Conservation (phyloP, 2,113 vertebrate species). For the Prolemur simus region DNA sequence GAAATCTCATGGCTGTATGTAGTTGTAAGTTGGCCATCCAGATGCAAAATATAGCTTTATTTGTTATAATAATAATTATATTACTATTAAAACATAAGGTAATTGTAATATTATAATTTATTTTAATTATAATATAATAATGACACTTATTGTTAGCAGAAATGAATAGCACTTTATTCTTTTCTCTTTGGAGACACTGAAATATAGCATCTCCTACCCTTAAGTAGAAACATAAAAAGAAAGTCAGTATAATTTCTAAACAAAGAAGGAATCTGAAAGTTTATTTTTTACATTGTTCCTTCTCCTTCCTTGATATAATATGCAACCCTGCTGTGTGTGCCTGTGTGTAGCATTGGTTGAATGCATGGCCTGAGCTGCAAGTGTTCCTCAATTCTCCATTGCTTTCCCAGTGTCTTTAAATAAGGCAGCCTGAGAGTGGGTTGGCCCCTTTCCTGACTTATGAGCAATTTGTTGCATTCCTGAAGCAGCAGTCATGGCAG, state of each 20-base stretch:
- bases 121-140: slow-evolving; percentile 49
- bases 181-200: slow-evolving; percentile 35
- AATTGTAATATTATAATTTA: background rate
- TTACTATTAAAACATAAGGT: slow-evolving; percentile 32
- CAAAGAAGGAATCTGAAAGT: slow-evolving; percentile 4
- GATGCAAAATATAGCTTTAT: background rate
- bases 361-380: background rate
- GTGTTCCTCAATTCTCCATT: background rate
- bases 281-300: background rate
- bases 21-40: background rate
- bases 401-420: background rate
- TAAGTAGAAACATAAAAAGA: background rate
- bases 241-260: slow-evolving; percentile 36
- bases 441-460: background rate
- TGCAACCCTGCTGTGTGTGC: background rate
- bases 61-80: slow-evolving; percentile 17
- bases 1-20: background rate
- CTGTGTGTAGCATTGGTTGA: background rate
- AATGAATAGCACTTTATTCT: slow-evolving; percentile 18
- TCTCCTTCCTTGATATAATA: background rate
- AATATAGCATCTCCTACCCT: background rate
- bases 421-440: background rate
- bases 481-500: background rate
- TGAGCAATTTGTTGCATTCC: background rate
- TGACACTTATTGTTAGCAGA: slow-evolving; percentile 1